Evolutionary conservation across 2,888 invertebrate species (phyloP).

Genomic region (Chromoteleia sp.): DNA sequence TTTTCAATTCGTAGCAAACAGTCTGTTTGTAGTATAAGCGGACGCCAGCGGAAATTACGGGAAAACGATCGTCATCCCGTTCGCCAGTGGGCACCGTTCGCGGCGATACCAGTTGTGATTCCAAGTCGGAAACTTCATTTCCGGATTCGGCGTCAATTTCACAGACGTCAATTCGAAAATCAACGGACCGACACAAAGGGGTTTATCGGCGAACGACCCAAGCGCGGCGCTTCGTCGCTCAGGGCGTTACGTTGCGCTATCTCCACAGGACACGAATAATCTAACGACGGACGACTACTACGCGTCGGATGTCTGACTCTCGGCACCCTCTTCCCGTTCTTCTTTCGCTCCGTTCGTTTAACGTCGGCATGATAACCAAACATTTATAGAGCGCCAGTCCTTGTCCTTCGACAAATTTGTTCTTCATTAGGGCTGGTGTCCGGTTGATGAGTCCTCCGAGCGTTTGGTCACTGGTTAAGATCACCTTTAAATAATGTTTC

Average conservation of each 20-base stretch:
- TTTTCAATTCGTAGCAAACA: slow-evolving; percentile 60
- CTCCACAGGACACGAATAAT: slow-evolving; percentile 77
- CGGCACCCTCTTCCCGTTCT: slow-evolving; percentile 63
- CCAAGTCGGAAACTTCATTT: slow-evolving; percentile 80
- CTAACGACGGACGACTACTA: slow-evolving; percentile 76
- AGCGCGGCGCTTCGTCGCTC: slow-evolving; percentile 77
- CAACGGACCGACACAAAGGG: slow-evolving; percentile 81
- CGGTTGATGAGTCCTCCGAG: no score
- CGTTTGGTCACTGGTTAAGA: no score
- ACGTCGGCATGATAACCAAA: slow-evolving; percentile 58
- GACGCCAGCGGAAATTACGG: slow-evolving; percentile 74
- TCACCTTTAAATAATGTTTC: no score
- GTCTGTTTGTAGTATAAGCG: slow-evolving; percentile 71
- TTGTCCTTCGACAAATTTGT: slow-evolving; percentile 65
- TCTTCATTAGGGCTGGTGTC: slow-evolving; percentile 55
- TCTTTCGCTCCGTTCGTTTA: slow-evolving; percentile 66
- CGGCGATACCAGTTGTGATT: slow-evolving; percentile 71
- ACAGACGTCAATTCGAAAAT: slow-evolving; percentile 79
- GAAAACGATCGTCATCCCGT: slow-evolving; percentile 71
- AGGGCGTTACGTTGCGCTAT: slow-evolving; percentile 79
- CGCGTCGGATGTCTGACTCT: slow-evolving; percentile 69
- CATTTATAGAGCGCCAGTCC: slow-evolving; percentile 54
- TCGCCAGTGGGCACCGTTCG: slow-evolving; percentile 59
- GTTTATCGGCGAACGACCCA: slow-evolving; percentile 77
- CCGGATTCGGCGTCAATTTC: slow-evolving; percentile 78